Evolutionary conservation across 2,888 invertebrate genomes (phyloP).

Genomic region (Tolmerus cingulatus): DNA sequence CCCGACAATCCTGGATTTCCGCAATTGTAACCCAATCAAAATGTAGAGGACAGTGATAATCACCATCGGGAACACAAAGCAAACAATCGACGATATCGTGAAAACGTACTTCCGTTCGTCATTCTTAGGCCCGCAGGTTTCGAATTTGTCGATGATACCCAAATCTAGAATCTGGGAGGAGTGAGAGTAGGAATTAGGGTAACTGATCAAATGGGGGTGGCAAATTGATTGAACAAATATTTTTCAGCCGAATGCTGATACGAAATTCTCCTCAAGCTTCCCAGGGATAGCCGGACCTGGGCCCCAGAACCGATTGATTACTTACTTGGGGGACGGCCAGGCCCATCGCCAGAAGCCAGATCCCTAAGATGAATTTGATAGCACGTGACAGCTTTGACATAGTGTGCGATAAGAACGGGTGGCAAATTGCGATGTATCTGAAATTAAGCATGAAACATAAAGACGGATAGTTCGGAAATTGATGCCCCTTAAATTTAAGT

Average conservation of each 20-base stretch:
- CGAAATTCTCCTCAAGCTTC: not conserved
- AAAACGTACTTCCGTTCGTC: conserved; percentile 64
- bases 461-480: not conserved
- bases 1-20: conserved; percentile 57
- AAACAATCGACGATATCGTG: conserved; percentile 67
- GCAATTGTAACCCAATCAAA: conserved; percentile 63
- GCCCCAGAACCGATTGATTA: not conserved
- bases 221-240: conserved; percentile 30
- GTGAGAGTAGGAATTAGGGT: not conserved
- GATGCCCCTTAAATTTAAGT: not conserved
- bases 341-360: conserved; percentile 78
- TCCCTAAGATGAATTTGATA: conserved; percentile 73
- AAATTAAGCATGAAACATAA: conserved; percentile 29
- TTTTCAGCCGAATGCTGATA: not conserved
- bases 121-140: conserved; percentile 59
- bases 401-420: conserved; percentile 73
- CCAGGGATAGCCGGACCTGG: not conserved
- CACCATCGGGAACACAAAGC: conserved; percentile 70
- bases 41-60: conserved; percentile 68
- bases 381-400: conserved; percentile 83
- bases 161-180: conserved; percentile 47
- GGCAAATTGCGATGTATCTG: conserved; percentile 80
- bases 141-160: conserved; percentile 47
- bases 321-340: conserved; percentile 72
- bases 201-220: not conserved